Evolutionary conservation across 2,888 invertebrate genomes (phyloP).

Genomic region (Imbricaverruca yamaguchii): DNA sequence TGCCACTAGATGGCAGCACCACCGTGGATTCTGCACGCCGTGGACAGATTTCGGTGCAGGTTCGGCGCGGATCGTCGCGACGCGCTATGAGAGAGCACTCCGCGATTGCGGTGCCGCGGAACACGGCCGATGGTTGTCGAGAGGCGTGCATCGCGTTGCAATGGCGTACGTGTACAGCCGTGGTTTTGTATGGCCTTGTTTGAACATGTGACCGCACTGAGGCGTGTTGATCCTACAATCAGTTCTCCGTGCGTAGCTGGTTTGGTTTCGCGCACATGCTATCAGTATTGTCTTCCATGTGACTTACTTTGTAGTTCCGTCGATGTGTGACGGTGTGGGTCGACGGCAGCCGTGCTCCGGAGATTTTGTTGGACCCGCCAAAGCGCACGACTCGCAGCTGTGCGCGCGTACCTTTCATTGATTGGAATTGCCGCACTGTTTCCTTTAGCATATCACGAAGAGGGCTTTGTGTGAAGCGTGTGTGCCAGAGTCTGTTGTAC

Average conservation of each 20-base stretch:
- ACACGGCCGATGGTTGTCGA: background rate
- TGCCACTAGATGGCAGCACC: background rate
- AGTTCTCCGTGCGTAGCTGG: background rate
- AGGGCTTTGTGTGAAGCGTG: background rate
- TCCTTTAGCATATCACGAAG: conserved; percentile 7
- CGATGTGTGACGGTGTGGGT: no score
- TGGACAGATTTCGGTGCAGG: background rate
- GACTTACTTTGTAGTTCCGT: background rate
- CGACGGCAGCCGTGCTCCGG: no score
- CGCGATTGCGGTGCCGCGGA: background rate
- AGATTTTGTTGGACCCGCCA: no score
- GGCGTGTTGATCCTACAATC: background rate
- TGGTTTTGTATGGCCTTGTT: conserved; percentile 8
- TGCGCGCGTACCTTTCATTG: no score
- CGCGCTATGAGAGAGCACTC: background rate
- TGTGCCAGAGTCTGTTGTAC: background rate
- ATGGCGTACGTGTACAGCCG: background rate
- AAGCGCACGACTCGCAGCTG: no score
- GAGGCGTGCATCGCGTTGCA: background rate
- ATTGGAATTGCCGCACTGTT: background rate
- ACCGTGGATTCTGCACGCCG: background rate
- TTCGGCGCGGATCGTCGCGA: background rate
- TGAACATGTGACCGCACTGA: background rate
- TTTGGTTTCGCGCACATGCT: background rate
- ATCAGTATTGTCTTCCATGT: conserved; percentile 15